These are phyloP conservation scores for Premnoplex brunnescens DNA, from an alignment of 2,797 vertebrate species.

Conservation along the genomic window DNA sequence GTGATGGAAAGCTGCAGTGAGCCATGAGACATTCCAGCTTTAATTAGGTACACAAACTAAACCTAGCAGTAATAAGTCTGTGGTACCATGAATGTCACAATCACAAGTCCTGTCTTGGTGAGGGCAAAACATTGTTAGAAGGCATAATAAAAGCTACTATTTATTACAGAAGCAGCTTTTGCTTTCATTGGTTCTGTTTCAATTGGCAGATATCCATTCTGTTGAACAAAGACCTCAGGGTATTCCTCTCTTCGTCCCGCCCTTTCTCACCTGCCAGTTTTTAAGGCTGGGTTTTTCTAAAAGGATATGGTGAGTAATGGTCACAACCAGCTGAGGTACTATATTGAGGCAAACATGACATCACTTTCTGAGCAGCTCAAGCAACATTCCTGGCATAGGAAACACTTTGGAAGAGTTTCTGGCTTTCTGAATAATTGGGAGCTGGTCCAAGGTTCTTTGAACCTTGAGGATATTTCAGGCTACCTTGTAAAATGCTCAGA, in stretches of 20 bases:
- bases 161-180: neutral
- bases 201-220: neutral
- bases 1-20: slow-evolving; percentile 13
- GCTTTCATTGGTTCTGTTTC: neutral
- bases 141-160: neutral
- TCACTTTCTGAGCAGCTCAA: neutral
- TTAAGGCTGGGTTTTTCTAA: neutral
- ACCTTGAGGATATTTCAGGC: neutral
- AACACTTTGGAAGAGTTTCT: neutral
- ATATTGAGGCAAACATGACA: neutral
- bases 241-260: neutral
- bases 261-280: neutral
- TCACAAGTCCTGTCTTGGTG: neutral
- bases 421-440: neutral
- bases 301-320: neutral
- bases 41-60: slow-evolving; percentile 52
- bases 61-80: neutral
- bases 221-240: neutral
- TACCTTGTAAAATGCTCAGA: neutral
- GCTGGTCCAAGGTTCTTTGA: neutral
- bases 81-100: neutral
- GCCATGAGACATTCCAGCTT: slow-evolving; percentile 31
- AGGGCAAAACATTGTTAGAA: neutral
- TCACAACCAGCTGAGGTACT: neutral
- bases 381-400: neutral